Evolutionary conservation across 2,888 invertebrate genomes (phyloP), one percentile per base, ranked within the genome.

Genomic region (Cloeon dipterum): DNA sequence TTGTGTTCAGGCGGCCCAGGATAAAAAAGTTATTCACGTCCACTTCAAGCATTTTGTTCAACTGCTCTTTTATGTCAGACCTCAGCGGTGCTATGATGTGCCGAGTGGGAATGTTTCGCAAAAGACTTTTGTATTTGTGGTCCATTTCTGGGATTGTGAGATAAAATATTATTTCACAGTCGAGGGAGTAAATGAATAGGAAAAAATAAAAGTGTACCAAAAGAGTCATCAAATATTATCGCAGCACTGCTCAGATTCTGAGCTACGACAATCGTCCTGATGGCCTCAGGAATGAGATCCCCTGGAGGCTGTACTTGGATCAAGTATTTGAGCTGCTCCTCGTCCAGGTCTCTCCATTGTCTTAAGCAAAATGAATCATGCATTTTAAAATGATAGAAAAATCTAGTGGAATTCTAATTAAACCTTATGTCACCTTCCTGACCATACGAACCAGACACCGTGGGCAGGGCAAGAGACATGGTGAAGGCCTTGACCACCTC

Each of bases 211-310:
- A 8, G 52, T 64, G 50, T 54, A 82, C 82, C 74, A 52, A 86
- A 89, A 26, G 73, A 71, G 18, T 77, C 70, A 49, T 94, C 91
- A 52, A 82, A 91, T 33, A 94, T 64, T 35, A 94, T 81, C 5
- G 85, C 91, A 11, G 88, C 86, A 52, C 86, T 88, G 4, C 82
- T 81, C 38, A 91, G 81, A 50, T 88, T 85, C 57, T 86, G 76
- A 43, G 71, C 68, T 1, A 68, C 62, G 3, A 85, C 79, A 45
- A 91, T 70, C 32, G 81, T 75, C 38, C 83, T 62, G 1, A 93
- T 68, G 2, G 78, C 71, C 54, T 83, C 79, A 0, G 86, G 78
- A 42, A 88, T 70, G 20, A 85, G 61, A 50, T 86, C 86, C 0
- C 77, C 76, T 1, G 88, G 88, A 0, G 88, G 85, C 60, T 72